phyloP scores from a whole-genome alignment of 2,797 vertebrate species.

The Acridotheres tristis region DNA sequence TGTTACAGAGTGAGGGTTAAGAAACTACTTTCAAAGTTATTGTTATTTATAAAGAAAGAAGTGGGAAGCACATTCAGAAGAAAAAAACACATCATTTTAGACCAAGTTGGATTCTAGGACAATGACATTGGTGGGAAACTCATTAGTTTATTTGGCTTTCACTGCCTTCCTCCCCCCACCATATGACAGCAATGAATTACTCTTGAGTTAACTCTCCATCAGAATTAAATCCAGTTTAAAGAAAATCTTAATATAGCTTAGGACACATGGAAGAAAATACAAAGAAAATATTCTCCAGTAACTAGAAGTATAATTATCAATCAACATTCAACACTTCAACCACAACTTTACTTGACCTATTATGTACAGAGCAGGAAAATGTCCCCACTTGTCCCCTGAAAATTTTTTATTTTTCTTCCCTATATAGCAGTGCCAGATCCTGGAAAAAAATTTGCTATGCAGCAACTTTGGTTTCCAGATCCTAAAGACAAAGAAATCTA shows the following conservation, averaged over 20 bases:
- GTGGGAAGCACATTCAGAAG: background rate
- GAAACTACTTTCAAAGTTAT: background rate
- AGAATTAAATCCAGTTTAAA: conserved; percentile 2
- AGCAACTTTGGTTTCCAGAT: background rate
- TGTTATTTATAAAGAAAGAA: background rate
- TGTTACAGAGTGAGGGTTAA: background rate
- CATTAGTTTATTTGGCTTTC: background rate
- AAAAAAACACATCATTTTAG: background rate
- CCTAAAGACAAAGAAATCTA: background rate
- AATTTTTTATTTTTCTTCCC: background rate
- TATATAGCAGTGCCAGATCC: background rate
- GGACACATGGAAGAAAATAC: background rate
- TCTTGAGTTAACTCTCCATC: background rate
- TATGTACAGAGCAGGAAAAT: background rate
- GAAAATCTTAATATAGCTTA: background rate
- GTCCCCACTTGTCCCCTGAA: background rate
- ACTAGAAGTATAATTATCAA: background rate
- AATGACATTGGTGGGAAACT: background rate
- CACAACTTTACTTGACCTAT: background rate
- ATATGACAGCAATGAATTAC: background rate
- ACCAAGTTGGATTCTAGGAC: background rate
- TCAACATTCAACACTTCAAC: background rate
- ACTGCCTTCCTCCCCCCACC: background rate
- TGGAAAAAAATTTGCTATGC: fast-evolving
- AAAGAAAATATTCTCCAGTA: background rate